These are phyloP conservation scores for Sebastes wilsoni DNA, from an alignment of 2,797 vertebrate genomes.

Conservation along the genomic window DNA sequence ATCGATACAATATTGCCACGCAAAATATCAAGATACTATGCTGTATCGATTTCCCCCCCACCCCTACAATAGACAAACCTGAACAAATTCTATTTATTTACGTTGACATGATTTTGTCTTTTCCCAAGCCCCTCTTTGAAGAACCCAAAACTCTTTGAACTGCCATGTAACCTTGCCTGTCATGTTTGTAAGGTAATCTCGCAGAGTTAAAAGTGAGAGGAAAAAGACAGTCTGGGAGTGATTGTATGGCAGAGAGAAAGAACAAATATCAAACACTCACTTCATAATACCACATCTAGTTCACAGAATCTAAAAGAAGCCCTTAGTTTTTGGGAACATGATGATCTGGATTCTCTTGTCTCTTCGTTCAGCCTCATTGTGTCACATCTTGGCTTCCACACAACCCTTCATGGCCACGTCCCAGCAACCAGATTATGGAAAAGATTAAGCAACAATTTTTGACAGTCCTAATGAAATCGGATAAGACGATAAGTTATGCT, in stretches of 20 bases:
- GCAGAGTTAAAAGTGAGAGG: constrained; percentile 3
- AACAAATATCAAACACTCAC: constrained; percentile 27
- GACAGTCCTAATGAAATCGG: constrained; percentile 67
- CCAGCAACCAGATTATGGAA: constrained; percentile 65
- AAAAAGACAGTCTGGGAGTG: constrained; percentile 2
- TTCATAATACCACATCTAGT: constrained; percentile 43
- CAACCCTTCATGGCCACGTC: constrained; percentile 53
- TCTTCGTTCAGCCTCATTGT: constrained; percentile 53
- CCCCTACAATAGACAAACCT: neutral
- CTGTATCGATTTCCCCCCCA: too few relatives aligned
- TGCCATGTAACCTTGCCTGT: constrained; percentile 15
- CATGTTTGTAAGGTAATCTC: constrained; percentile 17
- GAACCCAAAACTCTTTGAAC: constrained; percentile 23
- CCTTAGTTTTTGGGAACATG: constrained; percentile 53
- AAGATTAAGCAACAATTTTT: constrained; percentile 66
- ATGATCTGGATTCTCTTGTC: constrained; percentile 53
- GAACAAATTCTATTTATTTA: constrained; percentile 4
- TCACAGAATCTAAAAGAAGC: constrained; percentile 48
- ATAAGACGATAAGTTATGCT: constrained; percentile 64
- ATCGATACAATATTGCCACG: too few relatives aligned
- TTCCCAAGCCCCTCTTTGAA: constrained; percentile 11
- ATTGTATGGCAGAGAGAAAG: constrained; percentile 13
- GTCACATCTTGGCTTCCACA: constrained; percentile 55
- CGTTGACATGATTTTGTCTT: neutral
- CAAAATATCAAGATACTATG: too few relatives aligned